phyloP scores from a whole-genome alignment of 2,797 vertebrate species.

The Acrossocheilus wenchowensis region DNA sequence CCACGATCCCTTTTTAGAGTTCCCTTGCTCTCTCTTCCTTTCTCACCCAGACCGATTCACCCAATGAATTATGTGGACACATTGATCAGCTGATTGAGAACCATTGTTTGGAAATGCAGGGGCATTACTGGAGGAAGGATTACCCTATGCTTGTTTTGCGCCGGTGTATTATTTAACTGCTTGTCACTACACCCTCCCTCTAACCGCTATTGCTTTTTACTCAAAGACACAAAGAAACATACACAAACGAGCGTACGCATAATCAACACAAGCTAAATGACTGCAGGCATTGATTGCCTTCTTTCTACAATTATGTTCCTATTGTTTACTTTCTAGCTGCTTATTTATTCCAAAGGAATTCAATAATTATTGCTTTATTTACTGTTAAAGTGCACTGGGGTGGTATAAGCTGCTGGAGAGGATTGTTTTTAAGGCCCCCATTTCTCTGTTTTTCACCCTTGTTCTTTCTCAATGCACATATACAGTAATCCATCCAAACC shows the following conservation, averaged over 20 bases:
- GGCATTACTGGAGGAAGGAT: constrained; percentile 97
- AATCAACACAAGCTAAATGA: constrained; percentile 99
- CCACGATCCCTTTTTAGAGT: constrained; percentile 70
- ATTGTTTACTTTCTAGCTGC: constrained; percentile 99
- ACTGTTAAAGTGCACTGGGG: constrained; percentile 98
- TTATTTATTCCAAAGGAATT: constrained; percentile 99
- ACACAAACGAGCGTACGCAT: constrained; percentile 86
- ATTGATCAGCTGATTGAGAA: constrained; percentile 99
- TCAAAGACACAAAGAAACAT: constrained; percentile 58
- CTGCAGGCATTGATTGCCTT: constrained; percentile 98
- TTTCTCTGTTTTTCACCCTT: neutral
- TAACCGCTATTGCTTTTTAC: constrained; percentile 49
- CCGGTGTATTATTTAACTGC: constrained; percentile 77
- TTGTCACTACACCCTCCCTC: constrained; percentile 72
- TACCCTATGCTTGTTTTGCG: constrained; percentile 82
- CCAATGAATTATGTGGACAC: constrained; percentile 98
- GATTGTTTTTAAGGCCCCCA: constrained; percentile 75
- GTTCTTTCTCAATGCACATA: constrained; percentile 50
- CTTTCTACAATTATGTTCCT: constrained; percentile 99
- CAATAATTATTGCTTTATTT: constrained; percentile 99
- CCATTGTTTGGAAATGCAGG: constrained; percentile 93
- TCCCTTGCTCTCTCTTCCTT: constrained; percentile 79
- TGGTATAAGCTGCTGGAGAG: constrained; percentile 80
- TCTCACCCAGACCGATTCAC: constrained; percentile 87
- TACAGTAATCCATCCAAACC: constrained; percentile 70